Conservation (phyloP, 2,888 invertebrate genomes). For the Cerastis rubricosa region DNA sequence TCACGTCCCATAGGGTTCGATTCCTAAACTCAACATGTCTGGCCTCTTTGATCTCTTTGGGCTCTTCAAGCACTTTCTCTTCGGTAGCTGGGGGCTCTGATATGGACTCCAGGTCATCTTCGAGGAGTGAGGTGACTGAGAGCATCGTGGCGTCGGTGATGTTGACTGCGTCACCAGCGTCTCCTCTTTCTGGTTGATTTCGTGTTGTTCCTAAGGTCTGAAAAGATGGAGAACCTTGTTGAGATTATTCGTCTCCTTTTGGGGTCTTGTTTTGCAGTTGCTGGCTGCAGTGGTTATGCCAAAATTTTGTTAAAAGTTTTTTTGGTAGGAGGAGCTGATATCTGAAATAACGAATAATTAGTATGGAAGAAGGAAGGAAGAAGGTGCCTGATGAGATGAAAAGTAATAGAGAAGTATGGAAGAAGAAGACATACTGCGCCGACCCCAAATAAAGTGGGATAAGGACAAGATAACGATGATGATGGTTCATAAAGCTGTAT, state of each 20-base stretch:
- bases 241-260: neutral
- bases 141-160: conserved; percentile 80
- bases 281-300: too few relatives aligned
- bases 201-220: conserved; percentile 79
- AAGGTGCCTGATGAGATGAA: too few relatives aligned
- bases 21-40: conserved; percentile 67
- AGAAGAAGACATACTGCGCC: too few relatives aligned
- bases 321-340: too few relatives aligned
- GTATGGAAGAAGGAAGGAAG: too few relatives aligned
- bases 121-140: conserved; percentile 83
- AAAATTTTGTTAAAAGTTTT: neutral
- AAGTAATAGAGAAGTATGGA: too few relatives aligned
- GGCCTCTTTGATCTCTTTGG: conserved; percentile 57
- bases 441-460: too few relatives aligned
- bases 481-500: neutral
- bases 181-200: conserved; percentile 80
- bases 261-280: neutral
- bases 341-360: too few relatives aligned
- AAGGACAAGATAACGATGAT: too few relatives aligned
- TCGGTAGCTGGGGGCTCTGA: conserved; percentile 58
- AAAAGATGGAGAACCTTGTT: conserved; percentile 17
- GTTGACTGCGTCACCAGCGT: conserved; percentile 81
- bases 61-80: conserved; percentile 66
- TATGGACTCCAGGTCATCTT: conserved; percentile 77
- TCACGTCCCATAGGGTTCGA: conserved; percentile 80